A percentile compares a stretch with the other conserved stretches of the same genome.
These are phyloP conservation scores for Lasioglossum lativentre DNA, from an alignment of 2,888 invertebrate genomes.

Conservation along the genomic window DNA sequence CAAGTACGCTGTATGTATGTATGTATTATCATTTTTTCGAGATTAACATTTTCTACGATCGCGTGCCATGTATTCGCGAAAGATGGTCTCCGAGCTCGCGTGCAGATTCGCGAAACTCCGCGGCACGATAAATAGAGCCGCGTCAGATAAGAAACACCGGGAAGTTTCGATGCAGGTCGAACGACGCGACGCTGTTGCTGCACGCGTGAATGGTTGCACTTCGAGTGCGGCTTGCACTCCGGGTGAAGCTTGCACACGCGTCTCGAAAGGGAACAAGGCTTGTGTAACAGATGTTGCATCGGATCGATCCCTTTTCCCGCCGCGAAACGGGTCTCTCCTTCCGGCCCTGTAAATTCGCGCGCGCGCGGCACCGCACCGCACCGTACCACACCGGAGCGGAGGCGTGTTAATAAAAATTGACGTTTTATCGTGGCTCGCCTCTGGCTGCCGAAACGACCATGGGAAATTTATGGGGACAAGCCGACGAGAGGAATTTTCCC, in stretches of 20 bases:
- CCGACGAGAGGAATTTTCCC: not conserved
- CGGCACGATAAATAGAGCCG: conserved; percentile 13
- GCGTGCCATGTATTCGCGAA: not conserved
- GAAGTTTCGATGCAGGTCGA: conserved; percentile 5
- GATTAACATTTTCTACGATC: too few relatives aligned
- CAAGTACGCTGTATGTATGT: too few relatives aligned
- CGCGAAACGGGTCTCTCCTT: not conserved
- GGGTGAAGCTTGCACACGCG: not conserved
- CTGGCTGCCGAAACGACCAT: conserved; percentile 9
- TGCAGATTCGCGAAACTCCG: not conserved
- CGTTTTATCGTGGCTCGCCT: conserved; percentile 33
- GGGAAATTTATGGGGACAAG: conserved; percentile 28
- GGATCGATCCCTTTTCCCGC: conserved; percentile 19
- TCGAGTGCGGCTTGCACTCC: not conserved
- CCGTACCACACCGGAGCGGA: too few relatives aligned
- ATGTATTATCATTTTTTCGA: too few relatives aligned
- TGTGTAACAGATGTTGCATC: conserved; percentile 15
- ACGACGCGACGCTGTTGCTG: not conserved
- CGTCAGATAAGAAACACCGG: conserved; percentile 16
- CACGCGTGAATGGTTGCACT: conserved; percentile 13
- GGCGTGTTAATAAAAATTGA: conserved; percentile 54
- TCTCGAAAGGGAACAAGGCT: conserved; percentile 5
- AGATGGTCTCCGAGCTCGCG: not conserved
- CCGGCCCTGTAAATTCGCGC: conserved; percentile 17
- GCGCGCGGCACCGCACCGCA: not conserved